Evolutionary conservation across 1,140 invertebrate species (phyloP).

Genomic region (Drosophila athabasca): DNA sequence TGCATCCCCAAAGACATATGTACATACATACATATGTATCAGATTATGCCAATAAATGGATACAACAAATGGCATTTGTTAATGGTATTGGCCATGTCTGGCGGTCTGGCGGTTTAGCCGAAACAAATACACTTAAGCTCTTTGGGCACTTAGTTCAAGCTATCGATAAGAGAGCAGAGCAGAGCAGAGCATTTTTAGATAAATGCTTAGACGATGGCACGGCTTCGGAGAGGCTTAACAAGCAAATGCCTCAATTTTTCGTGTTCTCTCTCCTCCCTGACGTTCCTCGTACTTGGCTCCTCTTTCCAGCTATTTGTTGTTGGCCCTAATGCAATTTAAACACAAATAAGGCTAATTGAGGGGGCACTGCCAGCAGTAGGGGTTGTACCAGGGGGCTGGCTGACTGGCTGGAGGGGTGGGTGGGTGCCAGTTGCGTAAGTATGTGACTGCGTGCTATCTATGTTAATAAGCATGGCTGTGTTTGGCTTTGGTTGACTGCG

Average conservation of each 20-base stretch:
- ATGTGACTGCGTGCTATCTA: slow-evolving; percentile 52
- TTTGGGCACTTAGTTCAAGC: slow-evolving; percentile 47
- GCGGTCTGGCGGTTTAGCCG: slow-evolving; percentile 29
- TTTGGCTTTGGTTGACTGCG: slow-evolving; percentile 70
- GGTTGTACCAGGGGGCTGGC: not conserved
- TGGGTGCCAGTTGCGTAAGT: slow-evolving; percentile 20
- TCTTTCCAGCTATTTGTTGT: slow-evolving; percentile 34
- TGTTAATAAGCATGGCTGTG: slow-evolving; percentile 71
- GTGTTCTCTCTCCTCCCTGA: slow-evolving; percentile 10
- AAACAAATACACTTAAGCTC: slow-evolving; percentile 66
- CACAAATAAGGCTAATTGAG: slow-evolving; percentile 75
- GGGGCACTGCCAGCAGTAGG: slow-evolving; percentile 10
- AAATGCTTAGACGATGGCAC: slow-evolving; percentile 54
- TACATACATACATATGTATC: slow-evolving; percentile 23
- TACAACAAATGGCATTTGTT: slow-evolving; percentile 34
- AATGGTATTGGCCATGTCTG: slow-evolving; percentile 49
- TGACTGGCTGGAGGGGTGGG: slow-evolving; percentile 7
- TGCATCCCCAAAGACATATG: not conserved
- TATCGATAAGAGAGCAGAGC: slow-evolving; percentile 61
- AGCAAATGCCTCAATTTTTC: slow-evolving; percentile 67
- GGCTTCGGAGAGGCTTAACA: slow-evolving; percentile 62
- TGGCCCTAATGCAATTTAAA: slow-evolving; percentile 74
- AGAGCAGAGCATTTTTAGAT: slow-evolving; percentile 62
- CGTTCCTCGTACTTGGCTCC: slow-evolving; percentile 30
- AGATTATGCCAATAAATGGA: slow-evolving; percentile 28